phyloP scores from a whole-genome alignment of 2,113 vertebrate genomes.

The Engystomops pustulosus region DNA sequence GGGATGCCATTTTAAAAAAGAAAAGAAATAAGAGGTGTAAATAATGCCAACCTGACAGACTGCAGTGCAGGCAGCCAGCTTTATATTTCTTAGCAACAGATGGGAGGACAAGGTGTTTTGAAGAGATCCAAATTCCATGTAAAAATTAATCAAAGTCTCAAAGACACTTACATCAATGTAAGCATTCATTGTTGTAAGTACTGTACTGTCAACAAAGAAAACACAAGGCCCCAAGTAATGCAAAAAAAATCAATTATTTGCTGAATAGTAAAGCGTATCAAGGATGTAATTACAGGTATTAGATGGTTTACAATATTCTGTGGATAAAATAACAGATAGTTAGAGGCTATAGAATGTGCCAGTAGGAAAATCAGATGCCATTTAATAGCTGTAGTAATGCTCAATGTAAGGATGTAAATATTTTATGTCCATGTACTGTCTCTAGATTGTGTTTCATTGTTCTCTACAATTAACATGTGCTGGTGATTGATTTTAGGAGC shows the following conservation, averaged over 20 bases:
- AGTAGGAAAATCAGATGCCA: too few species aligned
- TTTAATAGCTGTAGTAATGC: too few species aligned
- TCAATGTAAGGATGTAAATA: too few species aligned
- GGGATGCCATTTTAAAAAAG: constrained; percentile 31
- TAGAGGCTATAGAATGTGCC: too few species aligned
- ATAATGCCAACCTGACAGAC: constrained; percentile 42
- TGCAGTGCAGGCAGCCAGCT: constrained; percentile 23
- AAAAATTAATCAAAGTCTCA: constrained; percentile 44
- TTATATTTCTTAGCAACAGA: constrained; percentile 39
- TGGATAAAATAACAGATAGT: too few species aligned
- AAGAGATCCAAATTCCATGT: constrained; percentile 28
- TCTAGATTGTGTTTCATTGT: too few species aligned
- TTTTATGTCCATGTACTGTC: too few species aligned
- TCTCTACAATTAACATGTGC: too few species aligned
- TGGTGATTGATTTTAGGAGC: too few species aligned
- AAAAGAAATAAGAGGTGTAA: constrained; percentile 24
- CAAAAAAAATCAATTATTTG: constrained; percentile 2
- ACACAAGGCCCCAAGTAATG: neutral
- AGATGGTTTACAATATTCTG: too few species aligned
- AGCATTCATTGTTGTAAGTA: constrained; percentile 2
- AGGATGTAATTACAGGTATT: too few species aligned
- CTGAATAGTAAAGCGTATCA: neutral
- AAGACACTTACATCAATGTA: neutral
- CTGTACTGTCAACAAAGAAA: neutral
- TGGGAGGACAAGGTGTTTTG: constrained; percentile 40